phyloP scores from a whole-genome alignment of 2,113 vertebrate genomes.

The Erythrolamprus reginae region DNA sequence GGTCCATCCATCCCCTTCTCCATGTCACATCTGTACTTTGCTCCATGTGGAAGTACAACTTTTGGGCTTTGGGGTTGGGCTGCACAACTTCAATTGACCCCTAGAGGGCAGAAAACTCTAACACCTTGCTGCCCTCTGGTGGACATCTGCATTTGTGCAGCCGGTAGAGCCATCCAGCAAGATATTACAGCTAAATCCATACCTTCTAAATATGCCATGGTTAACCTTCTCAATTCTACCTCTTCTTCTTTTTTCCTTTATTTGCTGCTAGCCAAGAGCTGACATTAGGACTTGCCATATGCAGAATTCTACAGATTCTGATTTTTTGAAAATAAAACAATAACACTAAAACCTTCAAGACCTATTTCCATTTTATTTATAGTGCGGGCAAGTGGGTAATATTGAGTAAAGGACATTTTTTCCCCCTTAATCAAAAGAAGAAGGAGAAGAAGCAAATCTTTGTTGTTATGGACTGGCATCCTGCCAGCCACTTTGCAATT shows the following conservation, averaged over 20 bases:
- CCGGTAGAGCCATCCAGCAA: background rate
- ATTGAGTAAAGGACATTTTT: constrained; percentile 12
- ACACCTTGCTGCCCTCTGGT: background rate
- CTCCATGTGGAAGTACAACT: background rate
- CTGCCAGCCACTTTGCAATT: constrained; percentile 41
- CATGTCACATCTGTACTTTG: background rate
- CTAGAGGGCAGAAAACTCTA: background rate
- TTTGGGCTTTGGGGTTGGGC: background rate
- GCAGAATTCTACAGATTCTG: background rate
- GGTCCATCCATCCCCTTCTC: background rate
- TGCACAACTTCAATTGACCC: background rate
- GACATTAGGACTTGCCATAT: background rate
- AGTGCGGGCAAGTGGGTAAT: constrained; percentile 5
- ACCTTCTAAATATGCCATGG: background rate
- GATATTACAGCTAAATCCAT: background rate
- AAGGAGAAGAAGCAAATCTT: constrained; percentile 30
- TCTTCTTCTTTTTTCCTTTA: background rate
- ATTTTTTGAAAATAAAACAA: no score
- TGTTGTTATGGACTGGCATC: constrained; percentile 45
- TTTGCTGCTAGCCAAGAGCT: background rate
- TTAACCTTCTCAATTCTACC: background rate
- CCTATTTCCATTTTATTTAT: background rate
- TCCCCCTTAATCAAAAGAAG: background rate
- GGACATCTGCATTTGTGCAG: background rate
- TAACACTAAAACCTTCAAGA: background rate